Evolutionary conservation across 2,888 invertebrate species (phyloP), one percentile per base, ranked within the genome.

Genomic region (Cerastis leucographa): DNA sequence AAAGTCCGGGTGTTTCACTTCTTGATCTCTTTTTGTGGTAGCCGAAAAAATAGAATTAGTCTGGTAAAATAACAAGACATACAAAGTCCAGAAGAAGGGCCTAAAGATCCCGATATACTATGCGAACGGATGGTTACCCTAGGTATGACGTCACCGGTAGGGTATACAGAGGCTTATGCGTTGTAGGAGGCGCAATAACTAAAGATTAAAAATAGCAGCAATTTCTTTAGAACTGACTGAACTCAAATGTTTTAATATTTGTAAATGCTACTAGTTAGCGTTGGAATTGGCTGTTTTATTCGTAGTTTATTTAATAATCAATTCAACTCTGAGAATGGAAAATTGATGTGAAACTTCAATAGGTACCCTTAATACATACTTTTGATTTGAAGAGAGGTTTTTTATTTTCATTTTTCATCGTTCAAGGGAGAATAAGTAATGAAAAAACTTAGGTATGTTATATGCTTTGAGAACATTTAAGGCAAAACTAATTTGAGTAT

Each of bases 141-240:
- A 17, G 40, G 8, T 64, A 73, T 87, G 84, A 89, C 81, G 83
- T 79, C 82, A 76, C 77, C 61, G 73, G 71, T 82, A 81, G 12
- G 17, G 49, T 65, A 64, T 88, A 83, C 71, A 84, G 84, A 79
- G 86, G 89, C 88, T 90, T 89, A 87, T 74, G 76, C 78, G 74
- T 76, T 82, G 75, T 71, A 78, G 80, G 80, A 73, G 76, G 72
- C 74, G 83, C 84, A 90, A 90, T 90, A 90, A 87, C 85, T 78
- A 80, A 83, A 83, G 85, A 89, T 89, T 89, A 87, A 86, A 87
- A 79, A 73, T 70, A 35, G 35, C 35, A 35, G 35, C 35, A 35
- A 3, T 35, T 35, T 35, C 35, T 35, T 35, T 35, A 35, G 35
- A 35, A 35, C 35, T 35, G 35, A 35, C 35, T 35, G 35, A 35